Conservation (phyloP, 2,113 vertebrate genomes). For the Meleagris gallopavo region DNA sequence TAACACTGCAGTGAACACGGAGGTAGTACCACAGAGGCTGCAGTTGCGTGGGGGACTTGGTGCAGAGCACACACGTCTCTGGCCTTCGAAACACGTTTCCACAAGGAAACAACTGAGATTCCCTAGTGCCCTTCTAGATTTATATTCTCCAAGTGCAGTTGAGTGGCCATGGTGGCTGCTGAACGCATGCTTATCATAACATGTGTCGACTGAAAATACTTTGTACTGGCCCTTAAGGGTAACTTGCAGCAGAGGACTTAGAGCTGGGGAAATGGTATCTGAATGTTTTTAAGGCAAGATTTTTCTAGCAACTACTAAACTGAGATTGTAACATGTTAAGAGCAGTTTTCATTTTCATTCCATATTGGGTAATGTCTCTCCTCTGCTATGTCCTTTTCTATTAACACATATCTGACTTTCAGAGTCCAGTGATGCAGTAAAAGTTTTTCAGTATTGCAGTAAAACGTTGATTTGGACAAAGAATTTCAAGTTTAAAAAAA, state of each 20-base stretch:
- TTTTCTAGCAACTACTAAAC: neutral
- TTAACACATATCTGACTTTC: neutral
- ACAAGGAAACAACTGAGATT: neutral
- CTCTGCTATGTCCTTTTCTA: neutral
- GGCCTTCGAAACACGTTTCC: neutral
- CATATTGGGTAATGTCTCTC: slow-evolving; percentile 48
- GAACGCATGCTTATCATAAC: neutral
- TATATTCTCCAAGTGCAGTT: fast-evolving
- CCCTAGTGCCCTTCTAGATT: neutral
- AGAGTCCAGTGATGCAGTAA: neutral
- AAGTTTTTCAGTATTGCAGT: neutral
- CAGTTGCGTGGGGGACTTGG: fast-evolving
- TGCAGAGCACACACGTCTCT: neutral
- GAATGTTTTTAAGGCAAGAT: neutral
- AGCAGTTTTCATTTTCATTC: slow-evolving; percentile 40
- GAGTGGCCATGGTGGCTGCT: neutral
- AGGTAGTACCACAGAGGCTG: neutral
- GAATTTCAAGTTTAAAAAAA: neutral
- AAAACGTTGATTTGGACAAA: neutral
- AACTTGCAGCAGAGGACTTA: neutral
- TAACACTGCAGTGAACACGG: neutral
- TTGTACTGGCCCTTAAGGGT: neutral
- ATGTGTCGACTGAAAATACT: neutral
- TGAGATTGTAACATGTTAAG: neutral
- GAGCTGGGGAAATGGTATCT: neutral